Evolutionary conservation across 2,888 invertebrate species (phyloP).

Genomic region (Chironomus tentans): DNA sequence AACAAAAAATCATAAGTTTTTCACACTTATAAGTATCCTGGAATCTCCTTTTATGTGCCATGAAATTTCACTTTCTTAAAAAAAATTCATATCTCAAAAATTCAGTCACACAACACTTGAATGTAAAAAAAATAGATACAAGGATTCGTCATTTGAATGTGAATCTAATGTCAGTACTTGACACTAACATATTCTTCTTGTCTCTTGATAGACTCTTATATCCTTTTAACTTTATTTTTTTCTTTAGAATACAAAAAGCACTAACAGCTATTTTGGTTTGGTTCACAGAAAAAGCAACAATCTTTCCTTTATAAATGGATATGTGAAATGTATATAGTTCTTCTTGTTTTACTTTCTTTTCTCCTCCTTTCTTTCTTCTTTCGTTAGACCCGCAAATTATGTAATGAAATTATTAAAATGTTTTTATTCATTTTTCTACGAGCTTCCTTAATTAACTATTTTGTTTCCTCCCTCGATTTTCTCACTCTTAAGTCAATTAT

Average conservation of each 20-base stretch:
- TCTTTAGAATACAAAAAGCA: not conserved
- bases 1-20: not conserved
- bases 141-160: too few species aligned
- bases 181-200: not conserved
- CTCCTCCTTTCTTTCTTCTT: not conserved
- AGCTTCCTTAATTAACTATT: too few species aligned
- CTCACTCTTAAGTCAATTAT: not conserved
- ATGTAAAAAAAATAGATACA: too few species aligned
- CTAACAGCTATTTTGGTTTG: not conserved
- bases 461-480: not conserved
- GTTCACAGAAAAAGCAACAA: not conserved
- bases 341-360: not conserved
- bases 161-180: not conserved
- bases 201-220: too few species aligned
- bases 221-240: not conserved
- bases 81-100: too few species aligned
- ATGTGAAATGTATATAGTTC: not conserved
- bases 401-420: not conserved
- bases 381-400: not conserved
- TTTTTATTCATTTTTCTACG: not conserved
- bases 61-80: not conserved
- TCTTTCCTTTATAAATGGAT: not conserved
- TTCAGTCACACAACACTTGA: too few species aligned
- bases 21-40: not conserved
- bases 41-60: not conserved